These are phyloP conservation scores for Euspilapteryx auroguttella DNA, from an alignment of 2,888 invertebrate species.

Conservation along the genomic window DNA sequence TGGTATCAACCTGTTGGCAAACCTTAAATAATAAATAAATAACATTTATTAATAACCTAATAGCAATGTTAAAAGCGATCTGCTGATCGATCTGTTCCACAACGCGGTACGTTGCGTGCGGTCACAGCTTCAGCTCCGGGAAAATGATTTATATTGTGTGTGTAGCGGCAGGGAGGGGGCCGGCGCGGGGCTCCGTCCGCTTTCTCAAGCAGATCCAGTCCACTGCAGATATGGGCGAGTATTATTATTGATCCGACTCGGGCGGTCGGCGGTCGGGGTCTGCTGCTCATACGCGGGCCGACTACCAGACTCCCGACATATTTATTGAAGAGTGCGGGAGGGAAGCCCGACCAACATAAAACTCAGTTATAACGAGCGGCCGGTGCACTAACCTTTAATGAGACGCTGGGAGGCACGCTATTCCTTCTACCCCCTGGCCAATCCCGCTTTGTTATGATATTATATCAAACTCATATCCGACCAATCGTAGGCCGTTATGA, in stretches of 20 bases:
- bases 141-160: slow-evolving; percentile 61
- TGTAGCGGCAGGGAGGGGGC: slow-evolving; percentile 23
- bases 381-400: slow-evolving; percentile 47
- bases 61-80: no score
- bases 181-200: slow-evolving; percentile 20
- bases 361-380: slow-evolving; percentile 37
- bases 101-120: no score
- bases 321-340: slow-evolving; percentile 41
- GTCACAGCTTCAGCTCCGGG: slow-evolving; percentile 36
- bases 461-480: slow-evolving; percentile 60
- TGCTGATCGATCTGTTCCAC: no score
- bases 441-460: slow-evolving; percentile 65
- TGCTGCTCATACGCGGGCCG: slow-evolving; percentile 48
- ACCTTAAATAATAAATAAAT: no score
- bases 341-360: slow-evolving; percentile 28
- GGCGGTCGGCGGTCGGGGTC: slow-evolving; percentile 40
- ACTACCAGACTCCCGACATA: slow-evolving; percentile 25
- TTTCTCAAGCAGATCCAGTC: slow-evolving; percentile 56
- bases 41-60: no score
- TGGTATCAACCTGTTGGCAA: no score
- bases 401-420: slow-evolving; percentile 29
- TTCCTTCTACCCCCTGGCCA: slow-evolving; percentile 40
- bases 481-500: slow-evolving; percentile 60
- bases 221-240: slow-evolving; percentile 60
- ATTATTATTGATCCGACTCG: slow-evolving; percentile 59